Base-by-base conservation (phyloP, 2,797 vertebrate genomes). In the Semaprochilodus insignis region DNA sequence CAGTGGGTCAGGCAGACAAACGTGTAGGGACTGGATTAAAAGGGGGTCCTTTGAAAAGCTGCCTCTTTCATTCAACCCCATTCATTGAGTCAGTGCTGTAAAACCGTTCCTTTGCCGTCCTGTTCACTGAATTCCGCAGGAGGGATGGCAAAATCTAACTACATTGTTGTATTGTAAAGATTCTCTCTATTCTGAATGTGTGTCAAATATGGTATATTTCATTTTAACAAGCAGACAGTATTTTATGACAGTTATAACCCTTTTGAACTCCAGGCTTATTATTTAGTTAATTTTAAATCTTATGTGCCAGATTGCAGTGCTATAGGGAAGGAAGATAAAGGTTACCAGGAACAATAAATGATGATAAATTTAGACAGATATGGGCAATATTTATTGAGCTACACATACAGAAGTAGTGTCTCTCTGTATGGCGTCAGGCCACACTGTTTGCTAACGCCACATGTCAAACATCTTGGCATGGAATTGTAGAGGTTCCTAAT, bases 11-110 rank as follows among this genome's bases (percentile, higher is more conserved):
- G 59, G 5, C 63, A 48, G 57, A 48, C 6, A 25, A 73, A 81
- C 54, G 48, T 44, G 21, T 54, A 34, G 31, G 8, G 48, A 74
- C 67, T 80, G 62, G 44, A 51, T 78, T 74, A 72, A 83, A 83
- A 55, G 59, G 23, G 36, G 48, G 70, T 78, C 70, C 72, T 78
- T 78, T 66, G 60, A 70, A 80, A 69, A 52, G 72, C 40, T 25
- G 31, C 44, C 48, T 70, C 65, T 70, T 80, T 80, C 57, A 40
- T 40, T 84, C 7, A 25, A 6, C 11, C 25, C 71, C 0, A 0
- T 54, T 59, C 62, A 60, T 54, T 62, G 71, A 72, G 27, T 25
- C 54, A 62, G 62, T 44, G 17, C 54, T 59, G 71, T 44, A 74
- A 57, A 54, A 19, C 17, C 11, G 27, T 40, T 5, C n/a, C 17